Evolutionary conservation across 2,113 vertebrate genomes (phyloP).

Genomic region (Cinclus mexicanus): DNA sequence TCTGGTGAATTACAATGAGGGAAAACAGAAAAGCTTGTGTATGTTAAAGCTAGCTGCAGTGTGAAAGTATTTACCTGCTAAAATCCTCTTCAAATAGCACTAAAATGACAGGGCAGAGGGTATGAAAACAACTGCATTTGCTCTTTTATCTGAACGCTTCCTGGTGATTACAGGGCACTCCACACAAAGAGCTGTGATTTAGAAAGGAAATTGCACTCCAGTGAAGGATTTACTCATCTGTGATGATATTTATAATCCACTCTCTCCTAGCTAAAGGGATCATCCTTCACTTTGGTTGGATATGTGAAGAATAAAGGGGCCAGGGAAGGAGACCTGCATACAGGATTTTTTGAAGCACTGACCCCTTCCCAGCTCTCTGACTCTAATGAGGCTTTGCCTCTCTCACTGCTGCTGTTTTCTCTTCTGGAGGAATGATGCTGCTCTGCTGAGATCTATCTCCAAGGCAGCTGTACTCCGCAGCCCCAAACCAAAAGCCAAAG

Average conservation of each 20-base stretch:
- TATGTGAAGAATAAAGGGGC: background rate
- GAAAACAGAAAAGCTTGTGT: background rate
- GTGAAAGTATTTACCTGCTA: slow-evolving; percentile 49
- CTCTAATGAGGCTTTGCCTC: background rate
- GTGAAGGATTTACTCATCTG: slow-evolving; percentile 45
- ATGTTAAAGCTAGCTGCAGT: background rate
- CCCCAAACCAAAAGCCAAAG: background rate
- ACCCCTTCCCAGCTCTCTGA: background rate
- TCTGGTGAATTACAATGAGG: background rate
- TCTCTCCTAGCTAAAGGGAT: background rate
- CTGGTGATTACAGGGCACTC: slow-evolving; percentile 41
- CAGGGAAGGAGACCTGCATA: background rate
- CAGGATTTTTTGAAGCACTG: background rate
- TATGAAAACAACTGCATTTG: slow-evolving; percentile 47
- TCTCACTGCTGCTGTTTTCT: background rate
- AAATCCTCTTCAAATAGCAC: slow-evolving; percentile 49
- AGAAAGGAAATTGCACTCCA: slow-evolving; percentile 47
- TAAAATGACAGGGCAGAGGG: slow-evolving; percentile 58
- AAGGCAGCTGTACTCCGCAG: background rate
- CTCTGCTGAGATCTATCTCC: background rate
- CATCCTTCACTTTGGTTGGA: background rate
- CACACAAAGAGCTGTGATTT: slow-evolving; percentile 48
- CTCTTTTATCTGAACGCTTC: slow-evolving; percentile 35
- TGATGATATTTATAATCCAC: slow-evolving; percentile 49
- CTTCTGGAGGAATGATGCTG: background rate